Base-by-base conservation (phyloP, 2,888 invertebrate genomes). In the Malthinus seriepunctatus region DNA sequence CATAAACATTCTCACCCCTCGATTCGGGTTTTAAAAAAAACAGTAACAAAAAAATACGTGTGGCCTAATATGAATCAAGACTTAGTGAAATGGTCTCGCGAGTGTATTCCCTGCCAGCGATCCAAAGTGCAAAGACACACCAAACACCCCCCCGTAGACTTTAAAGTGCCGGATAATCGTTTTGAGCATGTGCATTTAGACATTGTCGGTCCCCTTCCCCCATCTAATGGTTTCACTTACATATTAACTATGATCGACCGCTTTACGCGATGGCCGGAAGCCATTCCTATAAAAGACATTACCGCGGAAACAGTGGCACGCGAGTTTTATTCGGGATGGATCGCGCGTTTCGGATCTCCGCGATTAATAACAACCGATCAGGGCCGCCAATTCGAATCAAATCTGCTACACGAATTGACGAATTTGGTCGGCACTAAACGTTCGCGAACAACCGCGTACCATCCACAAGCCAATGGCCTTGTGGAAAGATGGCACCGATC, bases 331-430 rank as follows among this genome's bases (percentile, higher is more conserved):
- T 34, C 49, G 0, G 60, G 62, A 0, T 81, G 79, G 81, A 71
- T 81, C 2, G 52, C 77, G 0, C 63, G 78, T 6, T 80, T 73
- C 56, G 80, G 80, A 0, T 66, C 73, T 9, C 80, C 79, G 2
- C 12, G 31, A 0, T 54, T 32, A 3, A 63, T 75, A 7, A 74
- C 76, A 0, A 73, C 72, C 1, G 73, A 75, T 52, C 69, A 70
- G 56, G 76, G 74, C 0, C 42, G 68, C 3, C 75, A 75, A 51
- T 75, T 76, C 51, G 71, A 73, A 47, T 63, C 69, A 0, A 31
- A 50, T 0, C 49, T 75, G 7, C 74, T 73, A 53, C 44, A 46
- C 10, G 63, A 55, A 4, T 64, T 69, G n/a, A 56, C 54, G 5
- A 61, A 63, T 3, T 38, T 69, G 1, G 31, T 69, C 1, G 72